Percentiles rank a stretch among this genome's conserved stretches.
phyloP scores from a whole-genome alignment of 2,113 vertebrate genomes.

The Axis porcinus region DNA sequence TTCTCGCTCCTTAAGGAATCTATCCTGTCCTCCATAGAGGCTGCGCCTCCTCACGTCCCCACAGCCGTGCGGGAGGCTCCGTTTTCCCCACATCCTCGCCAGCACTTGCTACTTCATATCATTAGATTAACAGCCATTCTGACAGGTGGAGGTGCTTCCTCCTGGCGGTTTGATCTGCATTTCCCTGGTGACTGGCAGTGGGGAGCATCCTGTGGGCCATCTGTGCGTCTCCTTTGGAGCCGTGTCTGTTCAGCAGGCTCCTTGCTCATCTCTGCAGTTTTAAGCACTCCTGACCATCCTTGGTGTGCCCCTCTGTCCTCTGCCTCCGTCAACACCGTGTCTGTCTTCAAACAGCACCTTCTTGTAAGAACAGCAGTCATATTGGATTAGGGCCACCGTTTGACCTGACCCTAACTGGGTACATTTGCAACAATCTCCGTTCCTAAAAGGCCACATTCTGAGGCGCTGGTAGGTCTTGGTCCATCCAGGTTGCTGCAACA shows the following conservation, averaged over 20 bases:
- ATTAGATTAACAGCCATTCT: rapidly evolving
- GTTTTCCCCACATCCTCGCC: rapidly evolving
- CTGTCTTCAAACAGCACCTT: not conserved
- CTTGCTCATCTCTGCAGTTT: not conserved
- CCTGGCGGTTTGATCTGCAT: rapidly evolving
- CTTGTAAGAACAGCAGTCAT: rapidly evolving
- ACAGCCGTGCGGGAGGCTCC: rapidly evolving
- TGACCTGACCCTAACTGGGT: not conserved
- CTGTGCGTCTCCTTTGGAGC: rapidly evolving
- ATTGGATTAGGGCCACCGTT: rapidly evolving
- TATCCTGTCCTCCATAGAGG: not conserved
- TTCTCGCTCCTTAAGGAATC: rapidly evolving
- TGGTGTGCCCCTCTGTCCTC: rapidly evolving
- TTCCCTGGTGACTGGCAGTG: rapidly evolving
- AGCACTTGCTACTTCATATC: not conserved
- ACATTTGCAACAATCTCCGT: rapidly evolving
- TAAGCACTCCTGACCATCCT: rapidly evolving
- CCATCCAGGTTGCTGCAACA: not conserved
- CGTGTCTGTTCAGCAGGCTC: not conserved
- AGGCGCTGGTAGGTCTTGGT: not conserved
- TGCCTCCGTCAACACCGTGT: rapidly evolving
- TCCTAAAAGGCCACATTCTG: not conserved
- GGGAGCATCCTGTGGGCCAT: rapidly evolving
- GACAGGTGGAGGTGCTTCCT: rapidly evolving
- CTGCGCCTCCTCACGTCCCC: rapidly evolving